Base-by-base conservation (phyloP, 2,797 vertebrate species). In the Bovichtus variegatus region DNA sequence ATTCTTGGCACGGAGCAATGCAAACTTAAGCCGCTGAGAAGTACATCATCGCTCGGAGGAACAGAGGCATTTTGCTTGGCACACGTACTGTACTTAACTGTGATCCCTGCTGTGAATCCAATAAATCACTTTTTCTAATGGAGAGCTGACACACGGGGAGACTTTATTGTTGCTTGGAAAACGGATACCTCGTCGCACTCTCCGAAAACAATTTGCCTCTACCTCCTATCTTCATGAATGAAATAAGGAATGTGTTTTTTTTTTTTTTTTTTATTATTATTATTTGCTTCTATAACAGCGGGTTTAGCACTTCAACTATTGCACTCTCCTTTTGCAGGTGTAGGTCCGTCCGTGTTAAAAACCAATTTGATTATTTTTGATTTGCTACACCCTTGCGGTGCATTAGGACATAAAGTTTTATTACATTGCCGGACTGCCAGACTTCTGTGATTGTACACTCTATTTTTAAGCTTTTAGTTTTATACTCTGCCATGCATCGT, bases 51-150 rank as follows among this genome's bases (percentile, higher is more conserved):
- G 54, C 65, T 78, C 83, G 43, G 58, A 83, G 72, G 50, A 76
- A 67, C 76, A 80, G 72, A 87, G n/a, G 68, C 58, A 3, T 81
- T 85, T 84, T 81, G 71, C 78, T 85, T 87, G 87, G 88, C 82
- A 65, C 75, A 38, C 34, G 1, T 21, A 61, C 72, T 74, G 21
- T 47, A 57, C 64, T 82, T 73, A 38, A 23, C 62, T 21, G 55
- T 43, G 70, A 82, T 83, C 75, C 53, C 85, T 63, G 60, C 74
- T 57, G 74, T 53, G 41, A 53, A 66, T 71, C 77, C 74, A 63
- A 58, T 78, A 81, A 85, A 83, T 82, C 80, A 61, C 34, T 64
- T 15, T 47, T 71, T 85, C 54, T 79, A 69, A 74, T 67, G 36
- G 43, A 78, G 67, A 27, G 70, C 72, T 67, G 73, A 76, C 51